Evolutionary conservation across 2,113 vertebrate genomes (phyloP).

Genomic region (Meleagris gallopavo): DNA sequence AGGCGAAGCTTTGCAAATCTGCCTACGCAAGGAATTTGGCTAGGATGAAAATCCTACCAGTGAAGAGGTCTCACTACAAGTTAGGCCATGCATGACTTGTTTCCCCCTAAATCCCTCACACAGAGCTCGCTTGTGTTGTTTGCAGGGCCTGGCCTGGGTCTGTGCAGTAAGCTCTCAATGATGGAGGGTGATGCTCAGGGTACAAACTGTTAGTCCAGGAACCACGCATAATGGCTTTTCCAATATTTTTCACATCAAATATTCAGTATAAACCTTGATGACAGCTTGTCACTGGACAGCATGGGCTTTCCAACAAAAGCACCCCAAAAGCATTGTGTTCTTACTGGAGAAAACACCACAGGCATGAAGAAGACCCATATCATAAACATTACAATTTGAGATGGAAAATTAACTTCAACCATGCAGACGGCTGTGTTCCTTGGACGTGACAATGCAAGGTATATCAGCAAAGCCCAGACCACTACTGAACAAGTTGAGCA

Average conservation of each 20-base stretch:
- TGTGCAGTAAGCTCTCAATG: neutral
- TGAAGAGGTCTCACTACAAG: neutral
- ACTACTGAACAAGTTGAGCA: neutral
- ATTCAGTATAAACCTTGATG: neutral
- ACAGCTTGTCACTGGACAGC: neutral
- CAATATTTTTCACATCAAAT: neutral
- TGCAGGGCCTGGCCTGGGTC: neutral
- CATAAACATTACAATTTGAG: neutral
- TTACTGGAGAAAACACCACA: neutral
- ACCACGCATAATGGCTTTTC: neutral
- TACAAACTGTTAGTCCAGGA: neutral
- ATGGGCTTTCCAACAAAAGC: neutral
- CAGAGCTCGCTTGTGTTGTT: neutral
- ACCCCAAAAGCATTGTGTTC: neutral
- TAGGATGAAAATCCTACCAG: neutral
- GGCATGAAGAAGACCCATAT: neutral
- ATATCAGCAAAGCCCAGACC: neutral
- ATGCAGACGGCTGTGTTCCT: neutral
- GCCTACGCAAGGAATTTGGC: neutral
- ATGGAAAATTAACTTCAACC: neutral
- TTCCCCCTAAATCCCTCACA: neutral
- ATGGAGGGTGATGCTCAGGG: neutral
- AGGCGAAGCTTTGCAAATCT: constrained; percentile 27
- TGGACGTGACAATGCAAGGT: neutral
- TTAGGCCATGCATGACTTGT: neutral